Conservation (phyloP, 2,113 vertebrate species). For the Brienomyrus brachyistius region DNA sequence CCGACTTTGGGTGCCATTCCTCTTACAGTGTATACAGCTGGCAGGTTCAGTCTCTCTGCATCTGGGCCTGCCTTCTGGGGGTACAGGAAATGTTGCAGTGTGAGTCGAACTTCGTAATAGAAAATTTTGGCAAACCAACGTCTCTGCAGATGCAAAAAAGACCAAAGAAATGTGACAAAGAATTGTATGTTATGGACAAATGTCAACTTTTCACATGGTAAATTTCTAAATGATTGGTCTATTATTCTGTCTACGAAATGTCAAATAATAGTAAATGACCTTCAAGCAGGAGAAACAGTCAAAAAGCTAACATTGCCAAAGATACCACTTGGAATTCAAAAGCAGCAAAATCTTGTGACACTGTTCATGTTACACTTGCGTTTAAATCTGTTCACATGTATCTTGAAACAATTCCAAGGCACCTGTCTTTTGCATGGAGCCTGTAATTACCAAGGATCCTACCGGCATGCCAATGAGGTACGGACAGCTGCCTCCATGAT, state of each 20-base stretch:
- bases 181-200: not conserved
- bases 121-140: not conserved
- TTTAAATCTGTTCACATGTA: not conserved
- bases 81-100: not conserved
- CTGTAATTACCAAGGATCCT: constrained; percentile 13
- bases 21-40: not conserved
- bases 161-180: constrained; percentile 9
- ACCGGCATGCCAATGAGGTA: not conserved
- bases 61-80: not conserved
- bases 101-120: not conserved
- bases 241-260: not conserved
- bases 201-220: constrained; percentile 15
- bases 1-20: not conserved
- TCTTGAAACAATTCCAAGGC: not conserved
- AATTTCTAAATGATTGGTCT: constrained; percentile 16
- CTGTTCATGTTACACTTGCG: not conserved
- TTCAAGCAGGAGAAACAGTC: constrained; percentile 15
- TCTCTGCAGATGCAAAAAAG: not conserved
- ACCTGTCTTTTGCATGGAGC: constrained; percentile 3
- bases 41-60: not conserved
- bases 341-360: not conserved
- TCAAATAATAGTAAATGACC: constrained; percentile 18
- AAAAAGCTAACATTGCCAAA: constrained; percentile 2
- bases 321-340: not conserved
- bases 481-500: not conserved